Base-by-base conservation (phyloP, 37 sponge, comb jelly and placozoan genomes). In the Geodia barretti region DNA sequence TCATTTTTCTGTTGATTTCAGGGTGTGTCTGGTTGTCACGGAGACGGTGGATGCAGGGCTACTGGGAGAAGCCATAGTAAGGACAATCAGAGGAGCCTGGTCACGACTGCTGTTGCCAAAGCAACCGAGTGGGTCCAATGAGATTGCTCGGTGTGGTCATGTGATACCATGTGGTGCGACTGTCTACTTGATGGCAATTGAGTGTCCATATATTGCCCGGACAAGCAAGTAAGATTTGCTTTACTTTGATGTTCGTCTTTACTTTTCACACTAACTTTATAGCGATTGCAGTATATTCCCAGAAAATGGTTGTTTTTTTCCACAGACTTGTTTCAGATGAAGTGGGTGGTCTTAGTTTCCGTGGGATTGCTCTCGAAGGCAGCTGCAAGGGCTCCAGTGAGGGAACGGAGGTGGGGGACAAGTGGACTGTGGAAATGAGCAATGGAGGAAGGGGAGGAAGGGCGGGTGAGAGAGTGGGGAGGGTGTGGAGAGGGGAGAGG, bases 11-110 rank as follows among this genome's bases (percentile, higher is more conserved):
- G n/a, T n/a, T n/a, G n/a, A n/a, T n/a, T n/a, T 24, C 59, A 92
- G 92, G 66, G 85, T 88, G 29, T 73, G 73, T 20, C 72, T 92
- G 47, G 85, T 92, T 40, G 89, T 92, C 40, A 92, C 92, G 41
- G 92, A 92, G 42, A 92, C 62, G 30, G 84, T 92, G 37, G 92
- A 92, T 88, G 88, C 92, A 24, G 92, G 89, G 25, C 65, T 92
- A 34, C 43, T 92, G 7, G 88, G 92, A 19, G 92, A 92, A 41
- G 26, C 39, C 42, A 92, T 92, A 62, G 69, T 92, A 21, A 84
- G 84, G 9, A 75, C 88, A 17, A 43, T 92, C 35, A 78, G 88
- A 78, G 89, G 88, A 69, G 89, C 92, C 26, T 92, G 92, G 92
- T 71, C 39, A 11, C 62, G 78, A 37, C 75, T 92, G 31, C 41